Percentiles rank a stretch among this genome's conserved stretches.
phyloP scores from a whole-genome alignment of 1,140 invertebrate genomes.

The Saccostrea echinata region DNA sequence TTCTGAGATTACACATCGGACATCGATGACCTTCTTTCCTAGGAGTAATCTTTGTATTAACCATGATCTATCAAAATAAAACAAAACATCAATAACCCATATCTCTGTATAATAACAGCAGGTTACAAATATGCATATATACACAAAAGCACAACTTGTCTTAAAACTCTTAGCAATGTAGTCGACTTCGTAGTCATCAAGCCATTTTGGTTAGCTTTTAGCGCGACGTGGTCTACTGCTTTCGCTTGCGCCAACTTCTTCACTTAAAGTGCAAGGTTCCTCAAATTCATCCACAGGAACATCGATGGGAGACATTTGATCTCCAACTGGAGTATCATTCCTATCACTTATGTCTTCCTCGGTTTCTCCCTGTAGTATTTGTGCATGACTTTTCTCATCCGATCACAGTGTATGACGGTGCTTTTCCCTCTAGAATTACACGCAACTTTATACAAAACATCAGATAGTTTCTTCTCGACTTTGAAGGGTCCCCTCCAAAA shows the following conservation, averaged over 20 bases:
- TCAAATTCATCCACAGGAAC: not conserved
- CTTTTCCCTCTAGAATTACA: slow-evolving; percentile 22
- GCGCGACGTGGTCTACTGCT: not conserved
- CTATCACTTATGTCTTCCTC: not conserved
- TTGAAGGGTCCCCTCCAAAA: slow-evolving; percentile 41
- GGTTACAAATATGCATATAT: not conserved
- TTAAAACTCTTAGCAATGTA: not conserved
- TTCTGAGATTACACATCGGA: not conserved
- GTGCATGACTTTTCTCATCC: not conserved
- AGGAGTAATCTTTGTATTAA: not conserved
- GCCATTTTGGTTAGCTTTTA: not conserved
- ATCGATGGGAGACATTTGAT: not conserved
- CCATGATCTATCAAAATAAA: not conserved
- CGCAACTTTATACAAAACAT: slow-evolving; percentile 11
- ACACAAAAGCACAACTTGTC: not conserved
- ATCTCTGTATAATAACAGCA: not conserved
- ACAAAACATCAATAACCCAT: not conserved
- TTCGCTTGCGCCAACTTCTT: not conserved
- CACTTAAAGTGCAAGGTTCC: not conserved
- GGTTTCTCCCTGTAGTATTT: slow-evolving; percentile 19
- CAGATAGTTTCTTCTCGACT: slow-evolving; percentile 1
- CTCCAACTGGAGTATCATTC: not conserved
- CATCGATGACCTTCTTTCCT: not conserved
- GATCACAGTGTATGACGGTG: slow-evolving; percentile 25
- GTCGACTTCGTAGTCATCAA: not conserved